Evolutionary conservation across 2,113 vertebrate genomes (phyloP).

Genomic region (Ciconia maguari): DNA sequence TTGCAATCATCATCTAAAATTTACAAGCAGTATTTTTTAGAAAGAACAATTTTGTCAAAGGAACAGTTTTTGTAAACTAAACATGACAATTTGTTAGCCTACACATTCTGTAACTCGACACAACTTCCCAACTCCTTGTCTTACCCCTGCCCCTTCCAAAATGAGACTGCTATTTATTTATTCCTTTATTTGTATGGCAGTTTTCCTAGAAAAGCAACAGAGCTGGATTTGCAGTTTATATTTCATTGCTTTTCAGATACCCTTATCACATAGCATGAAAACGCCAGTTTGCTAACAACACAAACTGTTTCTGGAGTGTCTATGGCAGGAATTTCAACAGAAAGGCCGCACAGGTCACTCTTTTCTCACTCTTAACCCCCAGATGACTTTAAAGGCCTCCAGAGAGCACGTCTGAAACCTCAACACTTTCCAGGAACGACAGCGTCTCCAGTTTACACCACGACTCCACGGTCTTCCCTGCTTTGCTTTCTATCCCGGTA

Average conservation of each 20-base stretch:
- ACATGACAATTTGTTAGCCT: neutral
- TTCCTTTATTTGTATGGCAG: neutral
- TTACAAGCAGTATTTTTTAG: neutral
- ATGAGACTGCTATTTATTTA: neutral
- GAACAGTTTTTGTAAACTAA: neutral
- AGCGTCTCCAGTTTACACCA: neutral
- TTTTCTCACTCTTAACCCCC: accelerated
- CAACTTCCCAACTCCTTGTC: neutral
- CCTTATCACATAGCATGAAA: accelerated
- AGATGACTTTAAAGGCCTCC: neutral
- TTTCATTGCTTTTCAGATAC: neutral
- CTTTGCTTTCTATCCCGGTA: accelerated
- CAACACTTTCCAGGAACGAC: accelerated
- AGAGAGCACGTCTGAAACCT: accelerated
- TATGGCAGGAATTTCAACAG: neutral
- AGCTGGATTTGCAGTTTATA: neutral
- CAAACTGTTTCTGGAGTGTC: accelerated
- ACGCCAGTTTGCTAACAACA: accelerated
- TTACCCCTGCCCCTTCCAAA: neutral
- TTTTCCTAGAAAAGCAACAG: neutral
- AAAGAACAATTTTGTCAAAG: neutral
- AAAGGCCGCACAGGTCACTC: neutral
- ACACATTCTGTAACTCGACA: neutral
- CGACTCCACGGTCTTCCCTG: accelerated
- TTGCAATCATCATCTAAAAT: neutral